These are phyloP conservation scores for Pasiphila rectangulata DNA, from an alignment of 2,888 invertebrate species.

Conservation along the genomic window DNA sequence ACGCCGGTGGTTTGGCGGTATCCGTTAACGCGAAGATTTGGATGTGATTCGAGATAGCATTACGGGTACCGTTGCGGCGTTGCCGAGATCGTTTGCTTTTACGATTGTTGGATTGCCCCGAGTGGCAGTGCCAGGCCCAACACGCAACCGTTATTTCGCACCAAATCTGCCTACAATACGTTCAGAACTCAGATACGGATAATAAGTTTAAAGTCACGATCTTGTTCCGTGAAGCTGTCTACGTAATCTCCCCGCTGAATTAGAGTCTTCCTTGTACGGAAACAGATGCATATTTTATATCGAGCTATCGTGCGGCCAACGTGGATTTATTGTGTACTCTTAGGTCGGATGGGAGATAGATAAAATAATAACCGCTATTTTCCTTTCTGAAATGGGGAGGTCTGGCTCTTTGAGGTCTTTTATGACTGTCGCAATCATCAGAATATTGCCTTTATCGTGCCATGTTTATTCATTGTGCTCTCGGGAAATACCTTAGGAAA, in stretches of 20 bases:
- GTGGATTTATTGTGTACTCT: constrained; percentile 45
- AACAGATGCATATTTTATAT: constrained; percentile 40
- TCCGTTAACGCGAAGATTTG: constrained; percentile 51
- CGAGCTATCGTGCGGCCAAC: constrained; percentile 40
- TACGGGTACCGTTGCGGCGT: constrained; percentile 57
- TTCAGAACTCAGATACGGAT: constrained; percentile 70
- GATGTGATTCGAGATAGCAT: constrained; percentile 64
- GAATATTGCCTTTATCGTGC: constrained; percentile 5
- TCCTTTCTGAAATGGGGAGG: constrained; percentile 26
- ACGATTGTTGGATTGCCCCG: constrained; percentile 54
- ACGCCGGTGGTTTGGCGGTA: constrained; percentile 23
- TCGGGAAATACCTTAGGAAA: neutral
- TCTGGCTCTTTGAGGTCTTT: constrained; percentile 7
- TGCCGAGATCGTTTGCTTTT: constrained; percentile 59
- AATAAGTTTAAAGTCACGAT: constrained; percentile 76
- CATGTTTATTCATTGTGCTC: constrained; percentile 4
- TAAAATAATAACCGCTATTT: constrained; percentile 33
- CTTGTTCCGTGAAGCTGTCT: constrained; percentile 62
- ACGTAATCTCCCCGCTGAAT: constrained; percentile 66
- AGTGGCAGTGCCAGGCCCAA: constrained; percentile 40
- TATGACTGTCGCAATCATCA: constrained; percentile 1
- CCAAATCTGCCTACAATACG: constrained; percentile 77
- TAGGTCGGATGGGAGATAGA: constrained; percentile 31
- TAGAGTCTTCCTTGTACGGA: constrained; percentile 69
- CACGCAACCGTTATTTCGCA: constrained; percentile 64